phyloP scores from a whole-genome alignment of 2,113 vertebrate species.

The Bettongia penicillata region DNA sequence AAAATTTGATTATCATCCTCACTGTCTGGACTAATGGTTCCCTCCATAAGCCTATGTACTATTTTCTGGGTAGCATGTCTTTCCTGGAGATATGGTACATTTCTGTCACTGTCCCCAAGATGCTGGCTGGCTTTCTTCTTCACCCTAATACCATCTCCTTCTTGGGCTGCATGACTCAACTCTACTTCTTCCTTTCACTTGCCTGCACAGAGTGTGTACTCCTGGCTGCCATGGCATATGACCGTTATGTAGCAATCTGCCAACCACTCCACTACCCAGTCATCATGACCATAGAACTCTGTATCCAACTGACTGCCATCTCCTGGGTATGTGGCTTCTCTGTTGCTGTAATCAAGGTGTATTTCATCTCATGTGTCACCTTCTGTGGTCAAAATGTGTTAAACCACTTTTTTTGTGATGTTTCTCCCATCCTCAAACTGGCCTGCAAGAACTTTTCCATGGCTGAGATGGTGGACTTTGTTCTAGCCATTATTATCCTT shows the following conservation, averaged over 20 bases:
- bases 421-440: conserved; percentile 78
- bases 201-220: conserved; percentile 80
- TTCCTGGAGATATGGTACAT: conserved; percentile 79
- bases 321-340: conserved; percentile 73
- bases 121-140: conserved; percentile 70
- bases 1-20: conserved; percentile 73
- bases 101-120: conserved; percentile 74
- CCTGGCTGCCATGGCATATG: conserved; percentile 75
- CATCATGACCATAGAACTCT: conserved; percentile 65
- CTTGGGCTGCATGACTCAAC: conserved; percentile 74
- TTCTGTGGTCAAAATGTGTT: conserved; percentile 77
- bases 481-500: conserved; percentile 74
- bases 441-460: conserved; percentile 73
- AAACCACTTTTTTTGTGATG: conserved; percentile 81
- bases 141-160: conserved; percentile 78
- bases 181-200: conserved; percentile 80
- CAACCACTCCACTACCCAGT: conserved; percentile 68
- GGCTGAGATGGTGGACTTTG: conserved; percentile 74
- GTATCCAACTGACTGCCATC: conserved; percentile 49
- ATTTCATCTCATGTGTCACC: conserved; percentile 69
- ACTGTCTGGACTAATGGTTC: conserved; percentile 63
- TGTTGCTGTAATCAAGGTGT: conserved; percentile 69
- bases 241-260: conserved; percentile 72
- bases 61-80: conserved; percentile 78
- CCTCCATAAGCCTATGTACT: conserved; percentile 79